Base-by-base conservation (phyloP, 2,888 invertebrate species). In the Tipula lateralis region DNA sequence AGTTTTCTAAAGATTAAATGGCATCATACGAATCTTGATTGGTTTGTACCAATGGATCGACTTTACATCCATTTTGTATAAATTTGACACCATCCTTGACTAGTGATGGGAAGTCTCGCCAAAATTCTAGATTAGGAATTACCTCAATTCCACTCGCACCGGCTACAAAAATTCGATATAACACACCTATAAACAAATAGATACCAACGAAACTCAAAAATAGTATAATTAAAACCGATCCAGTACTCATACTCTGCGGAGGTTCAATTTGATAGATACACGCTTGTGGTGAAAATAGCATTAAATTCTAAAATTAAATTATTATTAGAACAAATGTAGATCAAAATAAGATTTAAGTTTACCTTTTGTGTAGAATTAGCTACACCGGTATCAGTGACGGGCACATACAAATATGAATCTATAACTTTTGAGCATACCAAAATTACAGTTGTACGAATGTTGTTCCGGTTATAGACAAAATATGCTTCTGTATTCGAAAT, bases 111-210 rank as follows among this genome's bases (percentile, higher is more conserved):
- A 95, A 89, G 85, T 93, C 93, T 7, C 90, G 90, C 95, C 95
- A 95, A 89, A 95, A 95, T 84, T 92, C 92, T 85, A 94, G 90
- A 89, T 96, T 94, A 0, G 96, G 95, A 87, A 95, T 91, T 87
- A 95, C 91, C 90, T 95, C 95, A 85, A 92, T 89, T 0, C 95
- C 95, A 80, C 93, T 92, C 0, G 95, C 95, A 32, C 95, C 95
- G 89, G 94, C 92, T 66, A 94, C 89, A 88, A 93, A 93, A 88
- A 93, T 93, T 88, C 94, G 92, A 0, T 93, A 91, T 82, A 93
- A 88, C 84, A 93, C 92, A 84, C 95, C 96, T 80, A 93, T 92
- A 85, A 93, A 89, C 29, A 94, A 91, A 88, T 95, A 95, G 85
- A 93, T 89, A 36, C 92, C 89, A 1, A 91, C 87, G 84, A 91